Evolutionary conservation across 2,888 invertebrate genomes (phyloP).

Genomic region (Torymus texanus): DNA sequence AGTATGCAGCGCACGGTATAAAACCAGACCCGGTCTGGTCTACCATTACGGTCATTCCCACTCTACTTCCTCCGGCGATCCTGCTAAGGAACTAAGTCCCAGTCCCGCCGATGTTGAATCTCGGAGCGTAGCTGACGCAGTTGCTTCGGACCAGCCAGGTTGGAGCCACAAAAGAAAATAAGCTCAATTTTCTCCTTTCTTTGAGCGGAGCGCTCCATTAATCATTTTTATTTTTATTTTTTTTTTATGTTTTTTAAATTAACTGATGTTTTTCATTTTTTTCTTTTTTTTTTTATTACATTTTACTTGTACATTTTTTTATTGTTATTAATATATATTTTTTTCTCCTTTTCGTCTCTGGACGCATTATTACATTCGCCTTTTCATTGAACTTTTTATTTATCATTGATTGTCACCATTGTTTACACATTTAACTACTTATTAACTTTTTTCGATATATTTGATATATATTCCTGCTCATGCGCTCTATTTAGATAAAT

Average conservation of each 20-base stretch:
- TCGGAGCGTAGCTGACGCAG: slow-evolving; percentile 75
- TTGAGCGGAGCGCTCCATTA: slow-evolving; percentile 64
- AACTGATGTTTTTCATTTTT: background rate
- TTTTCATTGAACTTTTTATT: slow-evolving; percentile 46
- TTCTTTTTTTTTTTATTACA: slow-evolving; percentile 22
- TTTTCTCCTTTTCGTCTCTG: slow-evolving; percentile 46
- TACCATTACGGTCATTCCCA: slow-evolving; percentile 97
- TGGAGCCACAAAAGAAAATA: slow-evolving; percentile 76
- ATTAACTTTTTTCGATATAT: slow-evolving; percentile 40
- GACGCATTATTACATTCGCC: slow-evolving; percentile 48
- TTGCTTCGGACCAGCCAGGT: slow-evolving; percentile 77
- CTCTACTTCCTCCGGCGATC: slow-evolving; percentile 76
- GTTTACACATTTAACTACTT: slow-evolving; percentile 46
- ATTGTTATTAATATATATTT: slow-evolving; percentile 37
- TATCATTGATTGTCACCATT: slow-evolving; percentile 51
- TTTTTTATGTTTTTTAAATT: slow-evolving; percentile 15
- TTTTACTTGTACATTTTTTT: slow-evolving; percentile 18
- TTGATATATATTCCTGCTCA: slow-evolving; percentile 52
- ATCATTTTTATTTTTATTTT: slow-evolving; percentile 46
- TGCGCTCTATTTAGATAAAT: slow-evolving; percentile 53
- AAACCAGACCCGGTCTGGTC: slow-evolving; percentile 95
- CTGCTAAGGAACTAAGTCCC: slow-evolving; percentile 76
- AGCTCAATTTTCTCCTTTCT: slow-evolving; percentile 76
- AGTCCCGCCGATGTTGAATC: slow-evolving; percentile 76
- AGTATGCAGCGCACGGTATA: slow-evolving; percentile 97